phyloP scores from a whole-genome alignment of 2,888 invertebrate species.

The Chrysotoxum bicinctum region DNA sequence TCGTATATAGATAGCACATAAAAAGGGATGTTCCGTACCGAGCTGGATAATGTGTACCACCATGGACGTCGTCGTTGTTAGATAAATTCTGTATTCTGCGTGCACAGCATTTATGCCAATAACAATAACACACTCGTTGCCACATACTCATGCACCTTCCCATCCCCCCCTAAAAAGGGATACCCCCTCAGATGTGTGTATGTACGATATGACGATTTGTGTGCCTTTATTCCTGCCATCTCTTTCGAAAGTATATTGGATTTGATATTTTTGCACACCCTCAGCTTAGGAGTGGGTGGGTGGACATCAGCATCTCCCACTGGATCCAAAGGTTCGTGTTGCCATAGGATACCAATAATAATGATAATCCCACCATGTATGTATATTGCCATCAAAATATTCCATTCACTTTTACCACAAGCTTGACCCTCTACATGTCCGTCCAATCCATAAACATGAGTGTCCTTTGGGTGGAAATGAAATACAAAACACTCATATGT shows the following conservation, averaged over 20 bases:
- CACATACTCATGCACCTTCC: conserved; percentile 52
- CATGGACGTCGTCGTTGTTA: conserved; percentile 36
- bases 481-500: conserved; percentile 66
- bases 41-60: conserved; percentile 21
- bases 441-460: conserved; percentile 26
- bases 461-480: conserved; percentile 52
- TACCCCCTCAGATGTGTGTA: conserved; percentile 38
- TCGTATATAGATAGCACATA: conserved; percentile 4
- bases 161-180: conserved; percentile 22
- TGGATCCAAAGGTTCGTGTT: conserved; percentile 34
- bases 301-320: neutral
- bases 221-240: conserved; percentile 43
- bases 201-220: conserved; percentile 57
- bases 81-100: conserved; percentile 68
- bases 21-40: conserved; percentile 54
- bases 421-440: conserved; percentile 41
- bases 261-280: conserved; percentile 29
- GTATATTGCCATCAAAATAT: conserved; percentile 71
- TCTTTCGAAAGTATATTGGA: conserved; percentile 43
- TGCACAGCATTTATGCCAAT: conserved; percentile 71
- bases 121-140: conserved; percentile 71
- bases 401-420: conserved; percentile 66
- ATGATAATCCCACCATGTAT: conserved; percentile 70
- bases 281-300: neutral
- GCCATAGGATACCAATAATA: conserved; percentile 71